A percentile compares a stretch with the other conserved stretches of the same genome.
phyloP scores from a whole-genome alignment of 2,797 vertebrate genomes.

The Sus cebifrons region DNA sequence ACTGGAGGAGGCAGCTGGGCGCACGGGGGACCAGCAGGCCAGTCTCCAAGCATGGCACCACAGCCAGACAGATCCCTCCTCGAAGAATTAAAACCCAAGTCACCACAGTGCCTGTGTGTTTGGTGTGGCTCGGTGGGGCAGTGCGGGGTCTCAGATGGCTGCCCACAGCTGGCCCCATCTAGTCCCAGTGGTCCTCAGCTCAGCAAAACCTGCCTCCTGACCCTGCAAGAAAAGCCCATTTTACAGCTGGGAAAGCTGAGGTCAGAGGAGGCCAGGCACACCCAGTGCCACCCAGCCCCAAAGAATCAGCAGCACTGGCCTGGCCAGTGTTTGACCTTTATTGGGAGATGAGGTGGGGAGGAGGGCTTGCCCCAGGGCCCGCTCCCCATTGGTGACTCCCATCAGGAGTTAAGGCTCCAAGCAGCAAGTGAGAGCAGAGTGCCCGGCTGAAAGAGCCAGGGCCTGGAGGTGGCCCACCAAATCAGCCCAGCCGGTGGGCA shows the following conservation, averaged over 20 bases:
- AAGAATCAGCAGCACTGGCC: not conserved
- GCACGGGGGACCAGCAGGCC: fast-evolving
- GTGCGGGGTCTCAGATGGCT: not conserved
- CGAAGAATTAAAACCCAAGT: slow-evolving; percentile 50
- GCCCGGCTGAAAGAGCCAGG: not conserved
- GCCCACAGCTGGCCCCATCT: not conserved
- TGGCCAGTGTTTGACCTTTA: slow-evolving; percentile 83
- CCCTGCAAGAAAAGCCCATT: not conserved
- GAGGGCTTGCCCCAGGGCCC: not conserved
- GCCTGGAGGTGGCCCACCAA: not conserved
- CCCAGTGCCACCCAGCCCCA: not conserved
- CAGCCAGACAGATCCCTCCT: fast-evolving
- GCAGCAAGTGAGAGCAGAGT: slow-evolving; percentile 75
- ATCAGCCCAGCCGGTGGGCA: not conserved
- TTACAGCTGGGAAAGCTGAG: not conserved
- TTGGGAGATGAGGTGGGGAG: slow-evolving; percentile 64
- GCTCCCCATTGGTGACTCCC: not conserved
- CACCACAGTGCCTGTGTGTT: not conserved
- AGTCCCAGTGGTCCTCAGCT: not conserved
- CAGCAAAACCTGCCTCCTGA: not conserved
- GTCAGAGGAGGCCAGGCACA: not conserved
- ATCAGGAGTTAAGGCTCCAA: slow-evolving; percentile 82
- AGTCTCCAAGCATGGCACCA: fast-evolving
- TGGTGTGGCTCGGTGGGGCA: not conserved
- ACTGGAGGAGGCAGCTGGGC: fast-evolving